Percentiles rank a stretch among this genome's conserved stretches.
phyloP scores from a whole-genome alignment of 2,113 vertebrate species.

The Nerophis lumbriciformis region DNA sequence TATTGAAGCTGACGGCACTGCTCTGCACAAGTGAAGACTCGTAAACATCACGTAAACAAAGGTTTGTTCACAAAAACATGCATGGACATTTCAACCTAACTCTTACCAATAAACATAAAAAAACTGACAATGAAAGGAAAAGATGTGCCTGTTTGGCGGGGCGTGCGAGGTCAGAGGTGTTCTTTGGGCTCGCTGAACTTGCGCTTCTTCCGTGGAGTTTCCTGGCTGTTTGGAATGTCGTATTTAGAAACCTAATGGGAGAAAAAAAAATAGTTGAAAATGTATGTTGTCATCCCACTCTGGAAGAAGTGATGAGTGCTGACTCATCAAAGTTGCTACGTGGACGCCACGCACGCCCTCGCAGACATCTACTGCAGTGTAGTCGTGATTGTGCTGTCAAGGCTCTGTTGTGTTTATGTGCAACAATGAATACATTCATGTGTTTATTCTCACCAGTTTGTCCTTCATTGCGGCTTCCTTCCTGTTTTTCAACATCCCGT shows the following conservation, averaged over 20 bases:
- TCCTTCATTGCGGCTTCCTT: slow-evolving; percentile 5
- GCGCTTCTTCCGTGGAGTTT: slow-evolving; percentile 72
- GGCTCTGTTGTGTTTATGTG: not conserved
- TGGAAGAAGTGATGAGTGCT: slow-evolving; percentile 8
- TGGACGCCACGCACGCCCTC: slow-evolving; percentile 1
- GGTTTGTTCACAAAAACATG: not conserved
- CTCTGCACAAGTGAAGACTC: not conserved
- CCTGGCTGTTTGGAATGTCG: slow-evolving; percentile 78
- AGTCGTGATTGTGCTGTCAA: not conserved
- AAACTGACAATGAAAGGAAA: not conserved
- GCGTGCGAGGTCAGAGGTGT: slow-evolving; percentile 43
- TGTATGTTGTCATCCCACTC: slow-evolving; percentile 15
- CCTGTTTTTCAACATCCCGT: slow-evolving; percentile 12
- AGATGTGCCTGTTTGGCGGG: not conserved
- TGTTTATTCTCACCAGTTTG: slow-evolving; percentile 42
- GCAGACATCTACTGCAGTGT: not conserved
- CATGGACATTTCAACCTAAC: not conserved
- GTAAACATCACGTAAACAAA: not conserved
- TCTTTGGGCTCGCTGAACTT: slow-evolving; percentile 87
- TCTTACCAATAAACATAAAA: not conserved
- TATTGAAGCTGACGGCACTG: slow-evolving; percentile 1
- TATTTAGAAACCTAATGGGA: slow-evolving; percentile 64
- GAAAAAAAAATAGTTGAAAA: not conserved
- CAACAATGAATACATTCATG: not conserved
- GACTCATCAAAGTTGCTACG: slow-evolving; percentile 44